Evolutionary conservation across 2,113 vertebrate species (phyloP), one percentile per base, ranked within the genome.

Genomic region (Chionodraco myersi): DNA sequence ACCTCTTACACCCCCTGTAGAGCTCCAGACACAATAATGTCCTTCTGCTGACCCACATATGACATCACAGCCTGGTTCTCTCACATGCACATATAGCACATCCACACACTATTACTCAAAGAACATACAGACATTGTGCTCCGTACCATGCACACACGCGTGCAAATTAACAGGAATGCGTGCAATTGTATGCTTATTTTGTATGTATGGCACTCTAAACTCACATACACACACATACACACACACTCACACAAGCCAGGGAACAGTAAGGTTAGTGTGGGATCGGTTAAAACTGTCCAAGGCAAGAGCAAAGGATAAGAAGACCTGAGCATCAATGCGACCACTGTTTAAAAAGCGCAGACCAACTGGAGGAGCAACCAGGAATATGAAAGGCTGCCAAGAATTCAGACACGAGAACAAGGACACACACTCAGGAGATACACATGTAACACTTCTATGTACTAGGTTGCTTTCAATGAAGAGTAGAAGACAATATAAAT

Each of bases 21-120:
- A 64, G 66, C 79, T 72, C 85, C 84, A 92, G 86, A 94, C 88
- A 89, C 80, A 90, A 87, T 82, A 71, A 74, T 74, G 84, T 72
- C 91, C 88, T 80, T 73, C 84, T 89, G 78, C 75, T 84, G 89
- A 90, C 87, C 90, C 70, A 60, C 73, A 63, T 58, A 57, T 83
- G 81, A 89, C 79, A 82, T 89, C 89, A 79, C 79, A 77, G 62
- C 54, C 74, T 44, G 53, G n/a, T 60, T 70, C 23, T 64, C 41
- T 62, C 65, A 72, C 48, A 66, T 52, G 16, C 23, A 66, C 52
- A 75, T 68, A 75, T 79, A 48, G 64, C 13, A 67, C 73, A 68
- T 44, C 72, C 68, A 66, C 30, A 45, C 30, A 41, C 36, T 41
- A 41, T 7, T 41, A 41, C 36, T 41, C 36, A 52, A 15, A 72